Conservation (phyloP, 1,140 invertebrate genomes). For the Listronotus oregonensis region DNA sequence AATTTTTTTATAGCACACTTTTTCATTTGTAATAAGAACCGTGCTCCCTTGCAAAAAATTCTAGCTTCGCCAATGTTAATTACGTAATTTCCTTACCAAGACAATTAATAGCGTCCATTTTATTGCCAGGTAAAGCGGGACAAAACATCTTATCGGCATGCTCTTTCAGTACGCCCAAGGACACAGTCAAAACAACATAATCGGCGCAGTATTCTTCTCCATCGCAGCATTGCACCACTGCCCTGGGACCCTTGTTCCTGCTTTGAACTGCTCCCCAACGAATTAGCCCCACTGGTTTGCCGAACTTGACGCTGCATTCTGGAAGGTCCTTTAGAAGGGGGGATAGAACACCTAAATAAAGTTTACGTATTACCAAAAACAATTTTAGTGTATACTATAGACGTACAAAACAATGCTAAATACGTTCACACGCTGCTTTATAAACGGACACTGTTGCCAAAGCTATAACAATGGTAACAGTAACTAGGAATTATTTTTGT, state of each 20-base stretch:
- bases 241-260: constrained; percentile 56
- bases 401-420: too few species aligned
- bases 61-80: too few species aligned
- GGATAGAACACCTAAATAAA: constrained; percentile 65
- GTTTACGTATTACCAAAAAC: too few species aligned
- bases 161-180: constrained; percentile 83
- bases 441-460: too few species aligned
- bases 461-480: too few species aligned
- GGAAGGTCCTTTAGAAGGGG: constrained; percentile 66
- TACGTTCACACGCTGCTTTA: too few species aligned
- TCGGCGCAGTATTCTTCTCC: constrained; percentile 74
- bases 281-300: constrained; percentile 66
- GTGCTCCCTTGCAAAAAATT: too few species aligned
- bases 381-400: too few species aligned
- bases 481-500: too few species aligned
- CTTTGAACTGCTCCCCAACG: constrained; percentile 64
- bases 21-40: too few species aligned
- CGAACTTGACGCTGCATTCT: constrained; percentile 62
- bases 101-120: constrained; percentile 74
- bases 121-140: constrained; percentile 73
- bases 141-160: constrained; percentile 74
- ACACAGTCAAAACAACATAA: constrained; percentile 81
- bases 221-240: constrained; percentile 70
- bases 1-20: too few species aligned
- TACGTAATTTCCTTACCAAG: constrained; percentile 42